These are phyloP conservation scores for Brachyptera putata DNA, from an alignment of 2,888 invertebrate genomes.

Conservation along the genomic window DNA sequence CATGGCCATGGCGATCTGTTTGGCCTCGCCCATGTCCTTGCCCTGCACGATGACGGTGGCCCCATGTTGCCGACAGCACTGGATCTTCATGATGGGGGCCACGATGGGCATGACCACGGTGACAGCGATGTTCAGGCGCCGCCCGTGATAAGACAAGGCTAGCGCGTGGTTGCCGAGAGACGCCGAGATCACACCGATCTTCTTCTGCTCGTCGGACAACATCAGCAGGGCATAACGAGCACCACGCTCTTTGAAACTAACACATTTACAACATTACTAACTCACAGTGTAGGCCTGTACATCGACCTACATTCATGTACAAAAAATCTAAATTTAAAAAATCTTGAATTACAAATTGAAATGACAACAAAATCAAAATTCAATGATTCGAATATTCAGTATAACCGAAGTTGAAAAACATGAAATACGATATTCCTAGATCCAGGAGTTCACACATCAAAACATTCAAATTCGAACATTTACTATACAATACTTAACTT, in stretches of 20 bases:
- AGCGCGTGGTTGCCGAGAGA: conserved; percentile 94
- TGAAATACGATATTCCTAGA: too few species aligned
- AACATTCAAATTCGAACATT: too few species aligned
- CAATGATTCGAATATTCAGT: not conserved
- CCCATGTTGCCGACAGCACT: conserved; percentile 77
- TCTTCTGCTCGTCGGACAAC: conserved; percentile 65
- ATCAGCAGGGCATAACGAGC: conserved; percentile 80
- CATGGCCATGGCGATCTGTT: conserved; percentile 69
- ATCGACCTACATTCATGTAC: not conserved
- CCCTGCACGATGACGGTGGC: conserved; percentile 83
- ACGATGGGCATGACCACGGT: conserved; percentile 94
- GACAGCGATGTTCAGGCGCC: conserved; percentile 61
- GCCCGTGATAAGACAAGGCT: conserved; percentile 74
- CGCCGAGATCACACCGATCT: conserved; percentile 82
- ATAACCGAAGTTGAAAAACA: too few species aligned
- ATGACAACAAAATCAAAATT: not conserved
- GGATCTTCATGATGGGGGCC: conserved; percentile 94
- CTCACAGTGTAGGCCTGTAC: too few species aligned
- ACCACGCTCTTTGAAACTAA: conserved; percentile 90
- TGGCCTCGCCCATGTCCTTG: conserved; percentile 79
- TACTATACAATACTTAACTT: too few species aligned
- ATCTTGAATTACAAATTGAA: too few species aligned
- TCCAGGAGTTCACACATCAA: too few species aligned
- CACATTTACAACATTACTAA: not conserved
- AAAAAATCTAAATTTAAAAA: not conserved